A percentile compares a stretch with the other conserved stretches of the same genome.
Conservation (phyloP, 2,797 vertebrate species). For the Pitangus sulphuratus region DNA sequence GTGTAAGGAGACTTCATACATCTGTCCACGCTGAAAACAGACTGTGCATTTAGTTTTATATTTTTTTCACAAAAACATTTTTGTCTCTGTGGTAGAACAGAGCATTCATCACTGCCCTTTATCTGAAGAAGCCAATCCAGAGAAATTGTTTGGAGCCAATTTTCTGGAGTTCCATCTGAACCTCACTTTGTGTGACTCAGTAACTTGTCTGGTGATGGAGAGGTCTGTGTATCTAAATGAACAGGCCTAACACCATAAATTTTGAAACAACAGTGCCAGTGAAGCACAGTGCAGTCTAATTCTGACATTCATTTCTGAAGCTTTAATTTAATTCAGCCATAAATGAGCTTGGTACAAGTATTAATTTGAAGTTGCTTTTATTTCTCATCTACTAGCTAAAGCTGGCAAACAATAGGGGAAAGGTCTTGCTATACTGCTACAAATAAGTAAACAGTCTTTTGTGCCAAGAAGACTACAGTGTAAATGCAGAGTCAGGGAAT, state of each 20-base stretch:
- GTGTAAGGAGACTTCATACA: neutral
- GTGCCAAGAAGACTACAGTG: constrained; percentile 6
- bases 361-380: neutral
- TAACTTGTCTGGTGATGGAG: neutral
- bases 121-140: neutral
- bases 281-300: neutral
- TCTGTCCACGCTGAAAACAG: neutral
- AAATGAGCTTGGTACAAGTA: neutral
- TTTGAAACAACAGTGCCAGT: neutral
- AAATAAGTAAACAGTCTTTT: constrained; percentile 22
- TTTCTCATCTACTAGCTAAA: constrained; percentile 25
- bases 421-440: neutral
- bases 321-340: neutral
- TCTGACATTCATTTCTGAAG: neutral
- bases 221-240: neutral
- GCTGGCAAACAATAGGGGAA: constrained; percentile 30
- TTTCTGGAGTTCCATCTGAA: neutral
- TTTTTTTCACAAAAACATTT: neutral
- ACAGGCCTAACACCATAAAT: neutral
- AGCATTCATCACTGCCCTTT: neutral
- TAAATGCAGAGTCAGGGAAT: constrained; percentile 25
- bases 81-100: neutral
- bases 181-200: accelerated
- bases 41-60: neutral
- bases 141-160: neutral